phyloP scores from a whole-genome alignment of 2,113 vertebrate species.

The Corydoras maculifer region DNA sequence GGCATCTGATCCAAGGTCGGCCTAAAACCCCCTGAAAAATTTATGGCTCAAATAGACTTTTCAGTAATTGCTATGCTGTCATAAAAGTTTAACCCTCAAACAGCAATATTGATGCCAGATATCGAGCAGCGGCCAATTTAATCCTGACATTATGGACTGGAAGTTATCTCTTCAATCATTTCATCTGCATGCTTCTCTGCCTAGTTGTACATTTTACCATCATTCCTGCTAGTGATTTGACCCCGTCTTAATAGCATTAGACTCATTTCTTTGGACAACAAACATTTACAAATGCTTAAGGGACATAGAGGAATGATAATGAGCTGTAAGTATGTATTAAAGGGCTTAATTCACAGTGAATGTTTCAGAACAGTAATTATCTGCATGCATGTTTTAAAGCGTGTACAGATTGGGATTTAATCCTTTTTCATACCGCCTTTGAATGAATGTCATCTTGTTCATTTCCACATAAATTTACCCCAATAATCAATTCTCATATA shows the following conservation, averaged over 20 bases:
- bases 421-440: neutral
- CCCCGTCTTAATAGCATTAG: slow-evolving; percentile 15
- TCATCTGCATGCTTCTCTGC: slow-evolving; percentile 15
- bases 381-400: no score
- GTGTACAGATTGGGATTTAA: no score
- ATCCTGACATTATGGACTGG: slow-evolving; percentile 34
- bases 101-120: slow-evolving; percentile 37
- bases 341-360: no score
- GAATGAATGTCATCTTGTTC: neutral
- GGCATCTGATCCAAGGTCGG: slow-evolving; percentile 47
- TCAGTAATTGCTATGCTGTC: slow-evolving; percentile 44
- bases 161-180: slow-evolving; percentile 28
- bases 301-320: slow-evolving; percentile 4
- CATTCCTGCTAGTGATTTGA: slow-evolving; percentile 9
- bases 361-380: no score
- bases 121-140: slow-evolving; percentile 38
- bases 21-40: slow-evolving; percentile 42
- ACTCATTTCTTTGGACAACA: slow-evolving; percentile 7
- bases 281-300: slow-evolving; percentile 13
- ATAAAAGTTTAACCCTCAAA: slow-evolving; percentile 46
- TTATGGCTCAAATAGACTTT: slow-evolving; percentile 45
- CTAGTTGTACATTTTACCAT: neutral
- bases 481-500: neutral
- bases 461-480: neutral
- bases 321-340: no score